Evolutionary conservation across 1,140 invertebrate genomes (phyloP).

Genomic region (Cydia splendana): DNA sequence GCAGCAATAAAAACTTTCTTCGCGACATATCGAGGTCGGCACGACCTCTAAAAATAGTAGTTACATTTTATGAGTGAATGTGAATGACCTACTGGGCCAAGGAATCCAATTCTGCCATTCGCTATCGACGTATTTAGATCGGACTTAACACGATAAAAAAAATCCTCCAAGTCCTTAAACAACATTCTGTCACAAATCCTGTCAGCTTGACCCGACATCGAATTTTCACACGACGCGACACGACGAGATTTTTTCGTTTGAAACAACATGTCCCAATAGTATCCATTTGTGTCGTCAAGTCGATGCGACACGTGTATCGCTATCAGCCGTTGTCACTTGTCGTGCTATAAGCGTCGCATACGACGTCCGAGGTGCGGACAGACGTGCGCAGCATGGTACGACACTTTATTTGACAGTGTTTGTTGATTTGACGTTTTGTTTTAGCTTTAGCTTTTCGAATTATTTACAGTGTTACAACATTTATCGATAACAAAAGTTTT

Average conservation of each 20-base stretch:
- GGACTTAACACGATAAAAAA: neutral
- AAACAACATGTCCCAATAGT: slow-evolving; percentile 17
- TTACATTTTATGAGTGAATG: neutral
- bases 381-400: slow-evolving; percentile 9
- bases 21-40: slow-evolving; percentile 30
- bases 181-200: neutral
- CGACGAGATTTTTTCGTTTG: neutral
- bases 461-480: neutral
- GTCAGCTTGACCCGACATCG: slow-evolving; percentile 1
- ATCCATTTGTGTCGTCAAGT: slow-evolving; percentile 18
- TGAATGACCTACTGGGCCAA: neutral
- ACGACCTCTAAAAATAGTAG: slow-evolving; percentile 23
- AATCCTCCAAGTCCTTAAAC: neutral
- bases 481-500: too few relatives aligned
- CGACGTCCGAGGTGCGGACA: neutral
- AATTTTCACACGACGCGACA: neutral
- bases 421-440: slow-evolving; percentile 4
- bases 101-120: too few relatives aligned
- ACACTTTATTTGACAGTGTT: slow-evolving; percentile 6
- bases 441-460: neutral
- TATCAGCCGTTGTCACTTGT: slow-evolving; percentile 18
- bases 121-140: too few relatives aligned
- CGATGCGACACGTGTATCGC: slow-evolving; percentile 9
- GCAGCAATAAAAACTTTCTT: slow-evolving; percentile 40
- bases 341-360: slow-evolving; percentile 3